A percentile compares a stretch with the other conserved stretches of the same genome.
These are phyloP conservation scores for Sicus ferrugineus DNA, from an alignment of 2,888 invertebrate genomes.

Conservation along the genomic window DNA sequence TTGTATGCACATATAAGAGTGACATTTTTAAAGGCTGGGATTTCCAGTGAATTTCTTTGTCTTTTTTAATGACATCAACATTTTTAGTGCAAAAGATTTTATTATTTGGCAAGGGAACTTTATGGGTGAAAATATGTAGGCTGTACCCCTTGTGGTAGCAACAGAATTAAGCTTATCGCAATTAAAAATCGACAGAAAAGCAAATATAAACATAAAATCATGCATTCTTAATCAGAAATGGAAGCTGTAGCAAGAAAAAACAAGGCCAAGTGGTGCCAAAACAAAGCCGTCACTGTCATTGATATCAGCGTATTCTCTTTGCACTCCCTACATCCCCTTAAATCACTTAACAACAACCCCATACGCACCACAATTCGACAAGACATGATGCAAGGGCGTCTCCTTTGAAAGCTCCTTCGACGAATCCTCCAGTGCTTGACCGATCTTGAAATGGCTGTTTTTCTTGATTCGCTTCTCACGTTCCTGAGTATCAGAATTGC, in stretches of 20 bases:
- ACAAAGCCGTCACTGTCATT: slow-evolving; percentile 33
- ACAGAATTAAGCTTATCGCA: no score
- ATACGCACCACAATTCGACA: slow-evolving; percentile 59
- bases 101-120: no score
- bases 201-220: no score
- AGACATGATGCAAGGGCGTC: slow-evolving; percentile 59
- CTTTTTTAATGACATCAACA: no score
- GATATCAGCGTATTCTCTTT: neutral
- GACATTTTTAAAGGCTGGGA: no score
- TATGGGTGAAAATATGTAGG: no score
- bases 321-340: neutral
- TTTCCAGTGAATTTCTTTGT: no score
- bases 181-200: neutral
- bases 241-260: slow-evolving; percentile 23
- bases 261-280: slow-evolving; percentile 40
- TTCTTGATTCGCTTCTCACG: slow-evolving; percentile 84
- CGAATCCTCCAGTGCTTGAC: slow-evolving; percentile 76
- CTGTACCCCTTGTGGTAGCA: no score
- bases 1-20: no score
- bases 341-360: slow-evolving; percentile 3
- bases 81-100: no score
- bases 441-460: slow-evolving; percentile 83
- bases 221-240: slow-evolving; percentile 34
- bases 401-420: slow-evolving; percentile 73
- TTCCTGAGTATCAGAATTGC: slow-evolving; percentile 64